Percentiles rank a stretch among this genome's conserved stretches.
These are phyloP conservation scores for Heliconius sara DNA, from an alignment of 2,888 invertebrate genomes.

Conservation along the genomic window DNA sequence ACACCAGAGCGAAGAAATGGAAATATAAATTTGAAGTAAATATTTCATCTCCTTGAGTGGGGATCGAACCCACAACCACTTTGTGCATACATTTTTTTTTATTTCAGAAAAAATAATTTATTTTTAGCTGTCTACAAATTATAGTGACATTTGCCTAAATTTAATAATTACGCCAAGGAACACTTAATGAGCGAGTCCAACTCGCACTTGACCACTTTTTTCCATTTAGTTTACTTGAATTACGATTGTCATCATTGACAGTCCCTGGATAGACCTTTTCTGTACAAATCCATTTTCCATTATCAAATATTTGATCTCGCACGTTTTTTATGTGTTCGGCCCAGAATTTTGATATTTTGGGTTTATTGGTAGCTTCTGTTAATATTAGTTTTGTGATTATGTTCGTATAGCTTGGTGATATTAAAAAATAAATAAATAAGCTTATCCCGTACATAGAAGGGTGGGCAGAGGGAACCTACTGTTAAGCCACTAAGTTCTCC, in stretches of 20 bases:
- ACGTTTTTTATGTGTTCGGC: slow-evolving; percentile 5
- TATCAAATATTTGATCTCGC: slow-evolving; percentile 9
- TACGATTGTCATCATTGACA: slow-evolving; percentile 53
- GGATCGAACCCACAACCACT: no score
- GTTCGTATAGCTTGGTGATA: neutral
- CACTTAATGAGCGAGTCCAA: neutral
- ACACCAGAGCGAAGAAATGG: no score
- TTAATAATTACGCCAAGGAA: neutral
- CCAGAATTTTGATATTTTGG: slow-evolving; percentile 6
- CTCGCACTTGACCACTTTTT: slow-evolving; percentile 9
- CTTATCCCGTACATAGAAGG: no score
- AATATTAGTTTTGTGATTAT: neutral
- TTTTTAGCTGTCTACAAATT: neutral
- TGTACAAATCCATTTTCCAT: slow-evolving; percentile 28
- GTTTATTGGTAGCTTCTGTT: neutral
- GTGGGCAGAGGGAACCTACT: no score
- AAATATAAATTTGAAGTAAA: no score
- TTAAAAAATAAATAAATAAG: no score
- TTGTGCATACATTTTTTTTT: no score
- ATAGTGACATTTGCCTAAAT: neutral
- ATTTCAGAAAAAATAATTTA: neutral
- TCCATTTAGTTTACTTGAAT: slow-evolving; percentile 50
- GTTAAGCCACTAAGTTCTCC: no score
- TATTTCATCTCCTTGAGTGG: no score
- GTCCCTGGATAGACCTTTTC: slow-evolving; percentile 40